Evolutionary conservation across 2,113 vertebrate genomes (phyloP).

Genomic region (Oryzias javanicus): DNA sequence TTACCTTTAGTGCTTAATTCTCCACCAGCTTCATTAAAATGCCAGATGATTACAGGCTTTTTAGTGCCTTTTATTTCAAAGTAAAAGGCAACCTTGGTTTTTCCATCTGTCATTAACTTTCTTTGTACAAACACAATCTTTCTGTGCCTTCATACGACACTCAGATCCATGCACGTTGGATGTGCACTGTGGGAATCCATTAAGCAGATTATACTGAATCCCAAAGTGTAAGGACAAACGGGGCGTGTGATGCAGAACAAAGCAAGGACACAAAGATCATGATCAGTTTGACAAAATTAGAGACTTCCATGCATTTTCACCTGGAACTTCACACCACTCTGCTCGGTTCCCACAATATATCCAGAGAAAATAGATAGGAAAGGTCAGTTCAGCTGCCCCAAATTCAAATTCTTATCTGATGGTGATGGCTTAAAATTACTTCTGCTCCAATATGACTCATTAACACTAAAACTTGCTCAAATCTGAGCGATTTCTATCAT

Average conservation of each 20-base stretch:
- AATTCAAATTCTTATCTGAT: slow-evolving; percentile 1
- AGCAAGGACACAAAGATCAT: slow-evolving; percentile 20
- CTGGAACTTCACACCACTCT: slow-evolving; percentile 9
- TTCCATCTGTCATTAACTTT: slow-evolving; percentile 55
- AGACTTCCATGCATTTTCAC: slow-evolving; percentile 25
- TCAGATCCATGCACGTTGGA: neutral
- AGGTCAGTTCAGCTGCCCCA: neutral
- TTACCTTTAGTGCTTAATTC: slow-evolving; percentile 36
- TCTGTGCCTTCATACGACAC: slow-evolving; percentile 14
- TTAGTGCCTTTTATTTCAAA: slow-evolving; percentile 51
- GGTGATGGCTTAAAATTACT: slow-evolving; percentile 3
- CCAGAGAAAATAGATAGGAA: slow-evolving; percentile 5
- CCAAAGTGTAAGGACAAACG: slow-evolving; percentile 3
- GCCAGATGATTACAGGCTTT: slow-evolving; percentile 60
- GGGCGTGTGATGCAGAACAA: slow-evolving; percentile 17
- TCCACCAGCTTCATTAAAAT: slow-evolving; percentile 37
- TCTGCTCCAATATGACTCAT: slow-evolving; percentile 45
- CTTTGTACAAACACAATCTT: slow-evolving; percentile 21
- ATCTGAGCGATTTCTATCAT: slow-evolving; percentile 23
- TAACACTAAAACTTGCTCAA: slow-evolving; percentile 18
- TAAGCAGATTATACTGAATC: slow-evolving; percentile 8
- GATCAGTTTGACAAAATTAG: slow-evolving; percentile 32
- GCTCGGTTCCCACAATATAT: slow-evolving; percentile 19
- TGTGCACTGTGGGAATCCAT: neutral
- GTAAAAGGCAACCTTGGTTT: slow-evolving; percentile 29